These are phyloP conservation scores for Acanthosepion esculentum DNA, from an alignment of 2,888 invertebrate species.

Conservation along the genomic window DNA sequence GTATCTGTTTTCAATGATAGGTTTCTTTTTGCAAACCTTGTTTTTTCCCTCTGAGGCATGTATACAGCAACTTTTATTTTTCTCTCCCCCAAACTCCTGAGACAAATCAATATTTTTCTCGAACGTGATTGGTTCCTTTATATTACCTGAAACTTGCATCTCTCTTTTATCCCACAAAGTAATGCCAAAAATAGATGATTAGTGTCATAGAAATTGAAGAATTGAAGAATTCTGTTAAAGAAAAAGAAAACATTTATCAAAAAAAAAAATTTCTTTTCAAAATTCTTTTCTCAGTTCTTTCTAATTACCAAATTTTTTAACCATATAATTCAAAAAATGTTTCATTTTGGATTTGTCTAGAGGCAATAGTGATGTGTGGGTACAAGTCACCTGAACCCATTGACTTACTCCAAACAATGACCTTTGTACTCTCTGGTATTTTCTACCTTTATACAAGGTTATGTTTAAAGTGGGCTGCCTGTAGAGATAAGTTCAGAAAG, in stretches of 20 bases:
- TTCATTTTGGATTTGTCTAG: no score
- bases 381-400: not conserved
- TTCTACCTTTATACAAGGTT: no score
- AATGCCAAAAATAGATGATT: slow-evolving; percentile 1
- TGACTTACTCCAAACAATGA: not conserved
- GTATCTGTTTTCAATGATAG: not conserved
- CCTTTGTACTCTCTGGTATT: not conserved
- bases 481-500: no score
- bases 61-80: not conserved
- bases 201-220: slow-evolving; percentile 17
- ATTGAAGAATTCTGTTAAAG: not conserved
- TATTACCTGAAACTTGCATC: not conserved
- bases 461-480: no score
- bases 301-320: no score
- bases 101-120: not conserved
- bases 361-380: no score
- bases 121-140: not conserved
- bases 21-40: not conserved
- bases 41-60: not conserved
- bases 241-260: not conserved
- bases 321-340: no score
- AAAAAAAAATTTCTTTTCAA: not conserved
- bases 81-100: not conserved
- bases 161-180: not conserved
- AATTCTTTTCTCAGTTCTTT: no score